A percentile compares a stretch with the other conserved stretches of the same genome.
Evolutionary conservation across 2,797 vertebrate genomes (phyloP).

Genomic region (Dicrostonyx torquatus): DNA sequence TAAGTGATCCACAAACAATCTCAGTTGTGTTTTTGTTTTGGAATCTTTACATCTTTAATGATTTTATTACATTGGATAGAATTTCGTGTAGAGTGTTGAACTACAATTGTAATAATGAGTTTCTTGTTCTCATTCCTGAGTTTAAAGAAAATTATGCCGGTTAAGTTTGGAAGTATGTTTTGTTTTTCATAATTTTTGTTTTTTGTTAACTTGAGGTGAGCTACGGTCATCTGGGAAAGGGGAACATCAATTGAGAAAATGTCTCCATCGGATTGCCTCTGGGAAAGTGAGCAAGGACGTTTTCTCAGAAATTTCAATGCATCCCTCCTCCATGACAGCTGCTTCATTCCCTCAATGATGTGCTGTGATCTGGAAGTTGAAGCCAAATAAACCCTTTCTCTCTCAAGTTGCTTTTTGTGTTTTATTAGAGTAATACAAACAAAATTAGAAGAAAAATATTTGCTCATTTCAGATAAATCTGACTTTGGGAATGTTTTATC

Average conservation of each 20-base stretch:
- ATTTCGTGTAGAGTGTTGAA: neutral
- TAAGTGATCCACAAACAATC: slow-evolving; percentile 10
- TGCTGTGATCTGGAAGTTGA: neutral
- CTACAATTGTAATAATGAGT: neutral
- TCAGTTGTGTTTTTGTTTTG: slow-evolving; percentile 19
- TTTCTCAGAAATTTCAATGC: neutral
- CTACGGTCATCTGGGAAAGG: neutral
- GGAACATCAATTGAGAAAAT: neutral
- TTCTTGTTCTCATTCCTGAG: slow-evolving; percentile 13
- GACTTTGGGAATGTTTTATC: slow-evolving; percentile 36
- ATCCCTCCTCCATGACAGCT: neutral
- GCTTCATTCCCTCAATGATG: neutral
- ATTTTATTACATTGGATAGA: slow-evolving; percentile 11
- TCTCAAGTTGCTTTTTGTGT: neutral
- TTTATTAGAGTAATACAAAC: neutral
- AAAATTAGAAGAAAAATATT: neutral
- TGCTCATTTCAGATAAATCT: slow-evolving; percentile 9
- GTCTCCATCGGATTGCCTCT: too few species aligned
- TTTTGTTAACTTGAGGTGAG: neutral
- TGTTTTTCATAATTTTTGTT: neutral
- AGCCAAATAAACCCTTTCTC: neutral
- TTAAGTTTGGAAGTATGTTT: neutral
- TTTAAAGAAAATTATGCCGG: slow-evolving; percentile 19
- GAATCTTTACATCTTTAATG: neutral
- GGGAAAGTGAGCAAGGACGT: neutral